Percentiles rank a stretch among this genome's conserved stretches.
phyloP scores from a whole-genome alignment of 2,888 invertebrate species.

The Vesta saturnalis region DNA sequence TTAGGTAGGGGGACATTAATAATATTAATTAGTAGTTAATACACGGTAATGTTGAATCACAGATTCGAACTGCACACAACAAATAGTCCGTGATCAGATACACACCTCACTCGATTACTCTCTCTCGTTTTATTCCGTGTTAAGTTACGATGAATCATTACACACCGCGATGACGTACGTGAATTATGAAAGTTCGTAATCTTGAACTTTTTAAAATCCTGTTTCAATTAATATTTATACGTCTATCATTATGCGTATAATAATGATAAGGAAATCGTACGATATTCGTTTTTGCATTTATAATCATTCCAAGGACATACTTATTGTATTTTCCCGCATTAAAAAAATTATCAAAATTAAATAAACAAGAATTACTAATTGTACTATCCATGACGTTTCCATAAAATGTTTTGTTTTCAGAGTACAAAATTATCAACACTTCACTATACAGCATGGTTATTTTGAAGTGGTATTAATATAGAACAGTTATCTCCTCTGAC shows the following conservation, averaged over 20 bases:
- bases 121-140: neutral
- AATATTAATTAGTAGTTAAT: conserved; percentile 23
- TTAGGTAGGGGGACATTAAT: conserved; percentile 4
- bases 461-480: no score
- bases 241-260: neutral
- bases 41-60: conserved; percentile 13
- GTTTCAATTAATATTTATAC: conserved; percentile 2
- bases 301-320: no score
- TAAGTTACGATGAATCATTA: conserved; percentile 22
- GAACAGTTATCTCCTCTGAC: no score
- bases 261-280: neutral
- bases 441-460: no score
- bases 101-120: conserved; percentile 12
- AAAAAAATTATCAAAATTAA: no score
- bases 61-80: conserved; percentile 17
- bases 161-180: conserved; percentile 21
- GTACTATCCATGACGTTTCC: no score
- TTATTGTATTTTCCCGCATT: no score
- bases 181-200: conserved; percentile 30
- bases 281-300: no score
- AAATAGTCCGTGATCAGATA: conserved; percentile 25
- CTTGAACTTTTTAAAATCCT: conserved; percentile 33
- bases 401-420: no score
- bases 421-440: no score
- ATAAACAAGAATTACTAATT: no score